Evolutionary conservation across 2,888 invertebrate genomes (phyloP).

Genomic region (Priocnemis perturbator): DNA sequence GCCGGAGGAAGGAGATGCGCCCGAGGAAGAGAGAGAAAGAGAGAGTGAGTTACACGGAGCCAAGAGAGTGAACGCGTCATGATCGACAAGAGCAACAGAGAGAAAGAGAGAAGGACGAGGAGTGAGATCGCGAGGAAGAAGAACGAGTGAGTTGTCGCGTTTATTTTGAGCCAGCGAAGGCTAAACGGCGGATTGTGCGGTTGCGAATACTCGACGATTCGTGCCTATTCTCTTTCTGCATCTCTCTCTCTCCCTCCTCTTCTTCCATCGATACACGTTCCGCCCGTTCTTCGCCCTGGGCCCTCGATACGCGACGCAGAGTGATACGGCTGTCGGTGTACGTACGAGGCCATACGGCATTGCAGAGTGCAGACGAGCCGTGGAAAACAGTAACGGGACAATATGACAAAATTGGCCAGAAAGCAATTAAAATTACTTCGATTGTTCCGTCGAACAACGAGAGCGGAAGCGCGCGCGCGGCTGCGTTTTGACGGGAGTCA

Average conservation of each 20-base stretch:
- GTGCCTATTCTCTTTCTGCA: constrained; percentile 33
- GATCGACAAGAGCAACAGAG: not conserved
- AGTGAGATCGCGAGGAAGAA: not conserved
- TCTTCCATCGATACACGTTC: constrained; percentile 3
- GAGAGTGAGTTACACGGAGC: not conserved
- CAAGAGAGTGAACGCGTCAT: not conserved
- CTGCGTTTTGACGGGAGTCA: too few relatives aligned
- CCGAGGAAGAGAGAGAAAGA: not conserved
- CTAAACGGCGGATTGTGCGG: constrained; percentile 59
- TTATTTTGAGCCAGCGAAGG: constrained; percentile 70
- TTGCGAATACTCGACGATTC: constrained; percentile 61
- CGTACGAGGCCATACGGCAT: too few relatives aligned
- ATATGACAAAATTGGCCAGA: too few relatives aligned
- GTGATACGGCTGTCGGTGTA: too few relatives aligned
- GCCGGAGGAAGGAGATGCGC: not conserved
- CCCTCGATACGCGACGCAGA: too few relatives aligned
- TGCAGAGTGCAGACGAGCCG: too few relatives aligned
- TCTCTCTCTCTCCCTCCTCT: constrained; percentile 30
- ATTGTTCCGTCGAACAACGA: too few relatives aligned
- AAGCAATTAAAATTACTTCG: too few relatives aligned
- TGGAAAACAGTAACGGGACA: too few relatives aligned
- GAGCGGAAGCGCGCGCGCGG: too few relatives aligned
- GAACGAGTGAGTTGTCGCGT: constrained; percentile 52
- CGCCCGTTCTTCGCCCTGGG: too few relatives aligned
- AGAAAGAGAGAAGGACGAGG: not conserved